Evolutionary conservation across 2,888 invertebrate species (phyloP).

Genomic region (Drosophila histrio): DNA sequence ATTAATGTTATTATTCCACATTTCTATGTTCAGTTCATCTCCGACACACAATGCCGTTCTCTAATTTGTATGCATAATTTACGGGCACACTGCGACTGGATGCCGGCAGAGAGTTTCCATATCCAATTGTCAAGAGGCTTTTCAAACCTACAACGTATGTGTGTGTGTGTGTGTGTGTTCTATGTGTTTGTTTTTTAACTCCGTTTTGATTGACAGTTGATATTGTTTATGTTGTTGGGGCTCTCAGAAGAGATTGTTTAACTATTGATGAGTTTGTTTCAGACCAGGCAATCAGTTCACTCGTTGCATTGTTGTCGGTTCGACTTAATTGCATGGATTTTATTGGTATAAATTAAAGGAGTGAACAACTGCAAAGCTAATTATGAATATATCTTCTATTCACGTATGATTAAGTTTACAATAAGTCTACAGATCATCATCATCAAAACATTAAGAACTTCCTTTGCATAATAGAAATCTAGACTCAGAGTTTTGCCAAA

Average conservation of each 20-base stretch:
- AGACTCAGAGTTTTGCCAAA: constrained; percentile 44
- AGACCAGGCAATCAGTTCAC: background rate
- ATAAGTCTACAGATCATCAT: background rate
- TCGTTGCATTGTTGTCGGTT: background rate
- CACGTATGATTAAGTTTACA: background rate
- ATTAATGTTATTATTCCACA: constrained; percentile 78
- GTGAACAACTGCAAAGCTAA: background rate
- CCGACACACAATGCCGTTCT: constrained; percentile 50
- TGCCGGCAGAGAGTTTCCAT: constrained; percentile 10
- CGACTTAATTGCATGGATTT: background rate
- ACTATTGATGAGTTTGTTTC: constrained; percentile 14
- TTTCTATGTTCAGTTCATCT: constrained; percentile 73
- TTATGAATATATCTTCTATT: background rate
- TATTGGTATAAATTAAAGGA: background rate
- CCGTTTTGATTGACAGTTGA: constrained; percentile 33
- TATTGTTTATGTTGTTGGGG: constrained; percentile 29
- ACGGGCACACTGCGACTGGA: constrained; percentile 37
- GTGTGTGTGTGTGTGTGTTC: constrained; percentile 2
- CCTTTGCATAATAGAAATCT: constrained; percentile 22
- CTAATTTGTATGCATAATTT: constrained; percentile 79
- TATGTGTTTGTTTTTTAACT: constrained; percentile 24
- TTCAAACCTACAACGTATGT: constrained; percentile 3
- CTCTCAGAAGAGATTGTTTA: constrained; percentile 17
- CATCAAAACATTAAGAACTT: background rate
- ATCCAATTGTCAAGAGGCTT: constrained; percentile 50